These are phyloP conservation scores for Caenorhabditis sp. DNA, from an alignment of 2,888 invertebrate species.

Conservation along the genomic window DNA sequence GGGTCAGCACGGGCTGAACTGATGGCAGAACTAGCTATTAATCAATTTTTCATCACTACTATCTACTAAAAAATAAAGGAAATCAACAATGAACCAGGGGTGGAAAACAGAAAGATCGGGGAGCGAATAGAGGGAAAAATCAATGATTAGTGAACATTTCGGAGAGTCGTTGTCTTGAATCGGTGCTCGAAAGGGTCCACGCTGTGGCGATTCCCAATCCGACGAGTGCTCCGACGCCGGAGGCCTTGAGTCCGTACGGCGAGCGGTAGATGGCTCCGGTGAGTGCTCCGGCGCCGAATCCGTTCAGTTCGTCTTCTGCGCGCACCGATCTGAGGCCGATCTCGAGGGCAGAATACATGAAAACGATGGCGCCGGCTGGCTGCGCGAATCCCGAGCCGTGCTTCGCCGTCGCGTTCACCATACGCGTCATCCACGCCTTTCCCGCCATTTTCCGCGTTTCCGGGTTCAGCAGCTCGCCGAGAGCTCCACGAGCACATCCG, in stretches of 20 bases:
- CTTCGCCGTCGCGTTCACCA: conserved; percentile 77
- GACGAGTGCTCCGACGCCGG: conserved; percentile 68
- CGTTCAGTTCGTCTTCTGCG: conserved; percentile 75
- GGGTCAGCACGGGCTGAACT: too few species aligned
- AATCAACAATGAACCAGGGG: conserved; percentile 12
- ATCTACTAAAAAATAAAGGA: neutral
- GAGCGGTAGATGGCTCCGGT: conserved; percentile 77
- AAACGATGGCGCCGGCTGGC: conserved; percentile 73
- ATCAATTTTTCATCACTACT: neutral
- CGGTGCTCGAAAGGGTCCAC: conserved; percentile 73
- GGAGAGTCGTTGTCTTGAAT: conserved; percentile 71
- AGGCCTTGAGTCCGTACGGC: conserved; percentile 74
- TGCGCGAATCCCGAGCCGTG: conserved; percentile 78
- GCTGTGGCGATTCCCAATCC: conserved; percentile 69
- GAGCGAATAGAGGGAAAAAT: conserved; percentile 5
- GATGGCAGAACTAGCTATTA: neutral
- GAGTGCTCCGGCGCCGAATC: conserved; percentile 75
- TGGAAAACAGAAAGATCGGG: conserved; percentile 7
- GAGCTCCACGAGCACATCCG: conserved; percentile 73
- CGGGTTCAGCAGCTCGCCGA: conserved; percentile 74
- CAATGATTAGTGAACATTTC: conserved; percentile 68
- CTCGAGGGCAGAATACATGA: conserved; percentile 76
- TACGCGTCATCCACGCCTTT: conserved; percentile 76
- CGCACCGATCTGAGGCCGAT: conserved; percentile 71
- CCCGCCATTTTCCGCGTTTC: conserved; percentile 74